These are phyloP conservation scores for Homalodisca vitripennis DNA, from an alignment of 1,140 invertebrate genomes.

Conservation along the genomic window DNA sequence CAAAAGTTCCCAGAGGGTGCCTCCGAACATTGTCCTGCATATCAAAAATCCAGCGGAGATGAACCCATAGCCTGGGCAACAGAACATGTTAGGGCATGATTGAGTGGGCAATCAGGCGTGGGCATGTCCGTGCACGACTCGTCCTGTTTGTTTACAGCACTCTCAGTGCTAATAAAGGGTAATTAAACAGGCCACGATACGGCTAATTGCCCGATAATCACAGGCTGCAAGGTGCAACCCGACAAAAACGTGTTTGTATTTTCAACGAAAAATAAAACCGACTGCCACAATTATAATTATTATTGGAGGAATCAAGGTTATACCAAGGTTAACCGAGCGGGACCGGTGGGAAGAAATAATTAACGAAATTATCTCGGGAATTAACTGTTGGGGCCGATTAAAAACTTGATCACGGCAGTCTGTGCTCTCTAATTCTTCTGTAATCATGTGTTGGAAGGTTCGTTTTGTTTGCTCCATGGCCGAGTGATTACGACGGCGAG, in stretches of 20 bases:
- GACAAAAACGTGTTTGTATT: conserved; percentile 27
- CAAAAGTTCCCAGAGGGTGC: too few relatives aligned
- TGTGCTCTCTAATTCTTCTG: conserved; percentile 25
- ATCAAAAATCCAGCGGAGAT: too few relatives aligned
- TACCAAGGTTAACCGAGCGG: background rate
- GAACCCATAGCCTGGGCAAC: too few relatives aligned
- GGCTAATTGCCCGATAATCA: conserved; percentile 16
- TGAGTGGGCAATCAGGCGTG: background rate
- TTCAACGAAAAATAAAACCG: background rate
- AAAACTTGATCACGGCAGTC: conserved; percentile 21
- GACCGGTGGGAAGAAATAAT: conserved; percentile 26
- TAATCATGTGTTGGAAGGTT: conserved; percentile 15
- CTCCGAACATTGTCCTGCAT: too few relatives aligned
- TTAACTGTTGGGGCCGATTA: conserved; percentile 26
- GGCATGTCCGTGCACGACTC: background rate
- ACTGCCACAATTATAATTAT: conserved; percentile 25
- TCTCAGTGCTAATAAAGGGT: background rate
- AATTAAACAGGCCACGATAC: conserved; percentile 25
- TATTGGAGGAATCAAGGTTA: conserved; percentile 23
- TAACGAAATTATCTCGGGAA: conserved; percentile 29
- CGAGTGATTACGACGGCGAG: too few relatives aligned
- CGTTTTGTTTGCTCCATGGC: conserved; percentile 1
- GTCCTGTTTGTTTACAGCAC: conserved; percentile 14
- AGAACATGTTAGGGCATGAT: conserved; percentile 19
- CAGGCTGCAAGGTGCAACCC: conserved; percentile 16